Conservation (phyloP, 1,140 invertebrate species). For the Wiebesia pumilae region DNA sequence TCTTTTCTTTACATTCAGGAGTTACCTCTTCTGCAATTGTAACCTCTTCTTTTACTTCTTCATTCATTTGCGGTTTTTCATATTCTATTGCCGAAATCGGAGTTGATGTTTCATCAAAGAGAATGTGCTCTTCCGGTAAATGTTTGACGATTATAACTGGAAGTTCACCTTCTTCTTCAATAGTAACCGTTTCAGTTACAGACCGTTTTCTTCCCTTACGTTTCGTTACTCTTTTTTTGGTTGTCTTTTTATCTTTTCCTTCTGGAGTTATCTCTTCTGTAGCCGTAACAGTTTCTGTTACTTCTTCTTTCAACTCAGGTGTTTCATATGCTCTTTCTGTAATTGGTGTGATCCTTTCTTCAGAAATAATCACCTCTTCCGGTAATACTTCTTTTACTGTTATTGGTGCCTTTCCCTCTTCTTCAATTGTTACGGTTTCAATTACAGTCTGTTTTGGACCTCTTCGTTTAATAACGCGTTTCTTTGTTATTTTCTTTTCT, state of each 20-base stretch:
- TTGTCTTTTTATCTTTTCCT: background rate
- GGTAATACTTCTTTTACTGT: slow-evolving; percentile 59
- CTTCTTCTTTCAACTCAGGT: slow-evolving; percentile 49
- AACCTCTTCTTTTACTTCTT: too few relatives aligned
- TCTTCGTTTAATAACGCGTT: slow-evolving; percentile 59
- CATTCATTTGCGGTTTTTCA: too few relatives aligned
- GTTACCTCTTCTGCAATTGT: too few relatives aligned
- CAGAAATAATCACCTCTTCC: slow-evolving; percentile 47
- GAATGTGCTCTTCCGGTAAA: slow-evolving; percentile 53
- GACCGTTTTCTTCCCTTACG: slow-evolving; percentile 70
- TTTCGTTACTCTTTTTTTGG: slow-evolving; percentile 50
- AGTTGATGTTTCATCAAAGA: slow-evolving; percentile 55
- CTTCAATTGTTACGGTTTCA: slow-evolving; percentile 74
- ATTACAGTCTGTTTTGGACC: slow-evolving; percentile 71
- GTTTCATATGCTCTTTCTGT: slow-evolving; percentile 61
- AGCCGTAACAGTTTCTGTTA: slow-evolving; percentile 38
- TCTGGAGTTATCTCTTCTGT: slow-evolving; percentile 46
- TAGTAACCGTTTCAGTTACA: slow-evolving; percentile 72
- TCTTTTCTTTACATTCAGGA: too few relatives aligned
- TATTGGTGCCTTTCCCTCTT: slow-evolving; percentile 70
- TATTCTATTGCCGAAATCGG: too few relatives aligned
- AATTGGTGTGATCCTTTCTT: slow-evolving; percentile 5
- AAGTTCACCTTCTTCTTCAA: slow-evolving; percentile 67
- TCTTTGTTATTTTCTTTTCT: slow-evolving; percentile 52
- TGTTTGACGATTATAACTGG: slow-evolving; percentile 62